phyloP scores from a whole-genome alignment of 2,888 invertebrate species.

The Ophion costatus region DNA sequence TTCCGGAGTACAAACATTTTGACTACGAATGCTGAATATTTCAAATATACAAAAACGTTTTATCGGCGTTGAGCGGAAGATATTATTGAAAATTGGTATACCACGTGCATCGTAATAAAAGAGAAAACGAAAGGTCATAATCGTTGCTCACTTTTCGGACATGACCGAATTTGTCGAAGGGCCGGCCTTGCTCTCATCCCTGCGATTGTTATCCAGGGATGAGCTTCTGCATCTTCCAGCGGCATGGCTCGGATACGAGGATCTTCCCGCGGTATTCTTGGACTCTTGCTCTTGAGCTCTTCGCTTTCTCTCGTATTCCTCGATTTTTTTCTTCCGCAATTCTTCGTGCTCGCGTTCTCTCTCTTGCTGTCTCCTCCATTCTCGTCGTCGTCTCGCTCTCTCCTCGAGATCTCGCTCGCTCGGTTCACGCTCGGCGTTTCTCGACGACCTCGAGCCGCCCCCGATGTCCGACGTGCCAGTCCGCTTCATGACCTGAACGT shows the following conservation, averaged over 20 bases:
- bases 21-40: no score
- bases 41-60: no score
- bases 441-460: slow-evolving; percentile 23
- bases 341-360: slow-evolving; percentile 70
- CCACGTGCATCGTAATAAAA: neutral
- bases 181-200: slow-evolving; percentile 10
- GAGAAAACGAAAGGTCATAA: slow-evolving; percentile 2
- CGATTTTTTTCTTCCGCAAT: slow-evolving; percentile 71
- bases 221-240: slow-evolving; percentile 31
- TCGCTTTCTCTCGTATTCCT: slow-evolving; percentile 70
- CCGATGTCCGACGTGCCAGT: slow-evolving; percentile 10
- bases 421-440: slow-evolving; percentile 29
- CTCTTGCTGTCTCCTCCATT: slow-evolving; percentile 73
- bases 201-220: slow-evolving; percentile 17
- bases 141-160: slow-evolving; percentile 66
- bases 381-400: slow-evolving; percentile 67
- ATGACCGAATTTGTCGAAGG: slow-evolving; percentile 58
- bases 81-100: neutral
- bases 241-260: slow-evolving; percentile 51
- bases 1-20: no score
- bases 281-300: slow-evolving; percentile 50
- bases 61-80: neutral
- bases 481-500: slow-evolving; percentile 36
- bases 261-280: slow-evolving; percentile 59
- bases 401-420: slow-evolving; percentile 69